Evolutionary conservation across 1,140 invertebrate genomes (phyloP), one percentile per base, ranked within the genome.

Genomic region (Scaptomyza graminum): DNA sequence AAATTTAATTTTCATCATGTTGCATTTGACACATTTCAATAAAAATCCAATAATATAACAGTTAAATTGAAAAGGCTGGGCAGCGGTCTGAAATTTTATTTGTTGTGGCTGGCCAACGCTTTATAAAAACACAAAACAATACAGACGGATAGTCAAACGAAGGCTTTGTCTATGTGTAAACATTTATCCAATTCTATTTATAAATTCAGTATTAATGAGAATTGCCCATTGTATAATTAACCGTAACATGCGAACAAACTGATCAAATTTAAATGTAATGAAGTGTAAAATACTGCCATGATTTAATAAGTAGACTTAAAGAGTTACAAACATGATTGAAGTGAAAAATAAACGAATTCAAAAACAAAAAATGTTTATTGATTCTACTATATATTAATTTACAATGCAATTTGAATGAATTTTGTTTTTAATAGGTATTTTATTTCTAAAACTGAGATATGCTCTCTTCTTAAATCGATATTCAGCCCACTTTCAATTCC

Each of bases 1-100:
- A 72, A 72, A 75, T 80, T 66, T 67, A 75, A 75, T 80, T 75
- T 80, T 80, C 76, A 74, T 67, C 65, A 73, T 60, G 44, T 74
- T 79, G 69, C 73, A 69, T 79, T 78, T 80, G 75, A 80, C 67
- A 79, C 60, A 79, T 75, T 79, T 80, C 66, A 76, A 70, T 75
- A 75, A 80, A 78, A 67, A 77, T 74, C 74, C 74, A 77, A 74
- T 77, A 69, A 41, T 34, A 72, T 63, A 68, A 74, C 68, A 75
- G 72, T 63, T 67, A 76, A 68, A 57, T 61, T 77, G 65, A 70
- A 77, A 74, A 69, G 71, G 68, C 52, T 37, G 9, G 28, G 28
- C 67, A 51, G 39, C 39, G 44, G 39, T 50, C 63, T 31, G 71
- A 18, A 16, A 62, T 73, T 76, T 76, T 73, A 57, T 73, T 72